These are phyloP conservation scores for Oryctes rhinoceros DNA, from an alignment of 1,140 invertebrate genomes.

Conservation along the genomic window DNA sequence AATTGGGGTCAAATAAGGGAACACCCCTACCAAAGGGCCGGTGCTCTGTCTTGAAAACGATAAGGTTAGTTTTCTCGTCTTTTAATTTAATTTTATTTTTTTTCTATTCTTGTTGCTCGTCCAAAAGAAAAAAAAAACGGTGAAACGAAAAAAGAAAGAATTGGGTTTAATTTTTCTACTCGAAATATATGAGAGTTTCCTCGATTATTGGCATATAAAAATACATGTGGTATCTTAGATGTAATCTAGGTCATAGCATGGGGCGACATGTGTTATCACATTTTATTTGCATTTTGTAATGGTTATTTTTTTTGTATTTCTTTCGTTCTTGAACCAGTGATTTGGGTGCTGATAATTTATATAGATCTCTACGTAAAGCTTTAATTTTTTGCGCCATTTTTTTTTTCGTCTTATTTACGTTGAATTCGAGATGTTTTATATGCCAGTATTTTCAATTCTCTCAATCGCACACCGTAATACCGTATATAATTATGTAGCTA, in stretches of 20 bases:
- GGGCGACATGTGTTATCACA: neutral
- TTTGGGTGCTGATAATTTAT: slow-evolving; percentile 24
- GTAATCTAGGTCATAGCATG: no score
- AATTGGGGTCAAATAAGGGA: slow-evolving; percentile 86
- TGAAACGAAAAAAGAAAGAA: neutral
- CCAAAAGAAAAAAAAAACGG: neutral
- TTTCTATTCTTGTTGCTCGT: neutral
- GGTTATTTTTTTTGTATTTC: neutral
- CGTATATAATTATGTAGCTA: neutral
- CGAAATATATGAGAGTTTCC: slow-evolving; percentile 29
- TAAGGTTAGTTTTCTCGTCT: slow-evolving; percentile 57
- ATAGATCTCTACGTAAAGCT: slow-evolving; percentile 16
- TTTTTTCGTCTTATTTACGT: neutral
- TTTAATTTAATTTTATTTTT: slow-evolving; percentile 28
- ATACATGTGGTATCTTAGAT: neutral
- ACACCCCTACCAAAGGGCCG: slow-evolving; percentile 92
- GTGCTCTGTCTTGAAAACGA: slow-evolving; percentile 76
- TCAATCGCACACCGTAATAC: slow-evolving; percentile 7
- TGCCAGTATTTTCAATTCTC: slow-evolving; percentile 30
- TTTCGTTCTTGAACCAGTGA: neutral
- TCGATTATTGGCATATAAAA: slow-evolving; percentile 29
- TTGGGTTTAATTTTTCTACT: neutral
- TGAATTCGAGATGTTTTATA: neutral
- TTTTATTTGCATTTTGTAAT: neutral
- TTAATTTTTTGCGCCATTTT: slow-evolving; percentile 2